Conservation (phyloP, 2,888 invertebrate genomes). For the Phaonia tiefii region DNA sequence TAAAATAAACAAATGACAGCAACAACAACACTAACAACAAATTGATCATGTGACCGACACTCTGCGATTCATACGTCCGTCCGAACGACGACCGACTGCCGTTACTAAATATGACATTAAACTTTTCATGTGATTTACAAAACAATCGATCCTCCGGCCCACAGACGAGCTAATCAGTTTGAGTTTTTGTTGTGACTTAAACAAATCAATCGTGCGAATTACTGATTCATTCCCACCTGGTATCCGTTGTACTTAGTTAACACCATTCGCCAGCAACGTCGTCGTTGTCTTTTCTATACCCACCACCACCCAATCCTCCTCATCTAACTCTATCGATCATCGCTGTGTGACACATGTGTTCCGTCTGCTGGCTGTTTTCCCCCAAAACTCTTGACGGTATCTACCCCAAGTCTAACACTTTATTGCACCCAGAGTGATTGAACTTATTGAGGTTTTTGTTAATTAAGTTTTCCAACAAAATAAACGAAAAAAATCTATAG, state of each 20-base stretch:
- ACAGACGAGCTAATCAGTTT: not conserved
- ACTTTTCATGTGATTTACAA: no score
- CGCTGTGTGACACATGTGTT: conserved; percentile 33
- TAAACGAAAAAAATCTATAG: not conserved
- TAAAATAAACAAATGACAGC: not conserved
- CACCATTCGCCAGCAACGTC: no score
- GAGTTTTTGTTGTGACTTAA: conserved; percentile 10
- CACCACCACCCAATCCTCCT: no score
- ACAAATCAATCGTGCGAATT: conserved; percentile 38
- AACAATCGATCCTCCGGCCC: no score
- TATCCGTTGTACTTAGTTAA: conserved; percentile 29
- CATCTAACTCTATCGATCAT: conserved; percentile 49
- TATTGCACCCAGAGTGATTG: not conserved
- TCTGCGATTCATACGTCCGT: not conserved
- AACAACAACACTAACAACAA: no score
- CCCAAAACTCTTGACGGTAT: not conserved
- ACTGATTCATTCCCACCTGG: conserved; percentile 33
- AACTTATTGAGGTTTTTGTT: no score
- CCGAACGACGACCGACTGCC: not conserved
- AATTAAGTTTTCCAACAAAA: conserved; percentile 28
- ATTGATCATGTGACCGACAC: conserved; percentile 27
- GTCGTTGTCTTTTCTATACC: no score
- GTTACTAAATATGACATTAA: no score
- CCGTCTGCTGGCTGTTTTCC: no score
- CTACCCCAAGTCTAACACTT: not conserved